Percentiles rank a stretch among this genome's conserved stretches.
Evolutionary conservation across 2,113 vertebrate genomes (phyloP).

Genomic region (Ochotona curzoniae): DNA sequence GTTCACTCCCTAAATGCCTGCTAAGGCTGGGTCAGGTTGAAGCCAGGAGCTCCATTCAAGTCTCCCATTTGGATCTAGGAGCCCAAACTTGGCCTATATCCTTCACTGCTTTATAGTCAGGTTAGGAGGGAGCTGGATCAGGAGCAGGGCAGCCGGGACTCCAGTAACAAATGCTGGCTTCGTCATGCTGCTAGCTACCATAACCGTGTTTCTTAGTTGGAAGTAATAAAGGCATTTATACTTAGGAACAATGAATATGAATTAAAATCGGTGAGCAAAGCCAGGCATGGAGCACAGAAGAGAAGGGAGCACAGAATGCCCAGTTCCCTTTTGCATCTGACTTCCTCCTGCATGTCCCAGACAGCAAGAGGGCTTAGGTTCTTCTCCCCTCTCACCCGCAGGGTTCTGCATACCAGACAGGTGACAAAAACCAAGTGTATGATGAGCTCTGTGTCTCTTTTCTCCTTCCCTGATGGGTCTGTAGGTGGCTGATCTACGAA

Average conservation of each 20-base stretch:
- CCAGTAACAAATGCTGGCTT: no score
- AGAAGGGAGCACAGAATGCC: neutral
- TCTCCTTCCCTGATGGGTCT: neutral
- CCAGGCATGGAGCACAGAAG: neutral
- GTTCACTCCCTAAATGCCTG: no score
- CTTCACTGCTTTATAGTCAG: no score
- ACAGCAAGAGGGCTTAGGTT: no score
- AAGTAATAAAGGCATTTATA: neutral
- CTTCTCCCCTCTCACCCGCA: neutral
- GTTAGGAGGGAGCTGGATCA: no score
- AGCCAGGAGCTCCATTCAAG: no score
- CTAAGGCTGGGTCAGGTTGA: no score
- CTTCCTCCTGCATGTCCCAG: no score
- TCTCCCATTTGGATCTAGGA: no score
- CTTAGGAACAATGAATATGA: neutral
- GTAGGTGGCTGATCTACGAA: conserved; percentile 95
- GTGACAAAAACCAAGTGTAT: neutral
- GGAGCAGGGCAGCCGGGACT: no score
- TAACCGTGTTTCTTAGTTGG: neutral
- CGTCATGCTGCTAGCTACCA: no score
- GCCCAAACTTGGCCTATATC: no score
- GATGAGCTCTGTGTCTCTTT: neutral
- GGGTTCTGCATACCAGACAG: neutral
- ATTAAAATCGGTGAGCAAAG: neutral
- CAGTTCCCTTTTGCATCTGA: neutral